Conservation (phyloP, 2,888 invertebrate genomes). For the Cancer borealis region DNA sequence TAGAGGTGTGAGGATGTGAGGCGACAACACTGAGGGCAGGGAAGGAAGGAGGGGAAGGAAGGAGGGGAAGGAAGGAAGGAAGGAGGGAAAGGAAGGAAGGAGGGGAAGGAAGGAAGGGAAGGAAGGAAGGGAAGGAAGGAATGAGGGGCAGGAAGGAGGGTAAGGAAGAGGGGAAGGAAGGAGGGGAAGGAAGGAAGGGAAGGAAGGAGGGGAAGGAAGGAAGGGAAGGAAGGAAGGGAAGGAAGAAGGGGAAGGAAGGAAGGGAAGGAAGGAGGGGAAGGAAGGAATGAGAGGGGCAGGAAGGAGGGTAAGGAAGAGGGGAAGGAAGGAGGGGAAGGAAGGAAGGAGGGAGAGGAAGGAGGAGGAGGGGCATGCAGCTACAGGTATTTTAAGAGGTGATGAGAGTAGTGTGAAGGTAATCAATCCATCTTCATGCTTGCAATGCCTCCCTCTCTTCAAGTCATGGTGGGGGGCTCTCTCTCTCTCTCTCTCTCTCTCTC, state of each 20-base stretch:
- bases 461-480: not conserved
- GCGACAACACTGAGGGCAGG: not conserved
- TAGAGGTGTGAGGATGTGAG: not conserved
- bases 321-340: not conserved
- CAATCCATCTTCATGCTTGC: not conserved
- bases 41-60: not conserved
- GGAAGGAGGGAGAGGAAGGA: not conserved
- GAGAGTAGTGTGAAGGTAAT: not conserved
- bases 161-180: no score
- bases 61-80: no score
- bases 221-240: not conserved
- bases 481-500: constrained; percentile 1
- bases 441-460: not conserved
- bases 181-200: no score
- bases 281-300: no score
- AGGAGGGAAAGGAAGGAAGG: not conserved
- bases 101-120: not conserved
- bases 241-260: not conserved
- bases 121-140: not conserved
- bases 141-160: no score
- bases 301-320: not conserved
- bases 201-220: not conserved
- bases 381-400: not conserved
- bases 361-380: not conserved
- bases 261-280: no score